Base-by-base conservation (phyloP, 2,113 vertebrate genomes). In the Thymallus thymallus region DNA sequence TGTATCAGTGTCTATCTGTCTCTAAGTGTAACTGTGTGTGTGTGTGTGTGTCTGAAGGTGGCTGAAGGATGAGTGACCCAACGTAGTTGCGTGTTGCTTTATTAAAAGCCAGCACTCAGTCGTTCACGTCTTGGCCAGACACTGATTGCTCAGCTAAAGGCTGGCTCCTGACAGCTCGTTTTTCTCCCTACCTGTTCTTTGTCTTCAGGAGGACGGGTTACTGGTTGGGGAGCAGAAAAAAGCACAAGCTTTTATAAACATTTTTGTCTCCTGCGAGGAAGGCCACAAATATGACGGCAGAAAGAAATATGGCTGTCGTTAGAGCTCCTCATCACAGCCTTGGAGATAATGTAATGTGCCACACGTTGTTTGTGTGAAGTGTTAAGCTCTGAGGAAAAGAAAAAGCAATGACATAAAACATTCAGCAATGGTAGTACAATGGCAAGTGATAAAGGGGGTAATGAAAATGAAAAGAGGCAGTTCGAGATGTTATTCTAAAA, bases 291-390 rank as follows among this genome's bases (percentile, higher is more conserved):
- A 51, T 26, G 24, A 74, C 51, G 72, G 67, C 70, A 30, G 72
- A 73, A 77, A 79, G 75, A 82, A 80, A 86, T 76, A 83, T 68
- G 75, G 66, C 41, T 56, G 70, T 79, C 67, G 10, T 85, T 82
- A 82, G 76, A 68, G 74, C 72, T 74, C 67, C 85, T 84, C 73
- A 80, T 82, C 73, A 79, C 82, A 80, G 83, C 81, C 82, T 85
- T 81, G 75, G 75, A 80, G 74, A 84, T 85, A 26, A 80, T 86
- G 79, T 76, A 75, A 69, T 79, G 73, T 72, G 71, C 68, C 81
- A 83, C 74, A 80, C 79, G 76, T 80, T 79, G 80, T 85, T 83
- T 78, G 71, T 80, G 73, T 62, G 70, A 72, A 69, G 72, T 78
- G 70, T 78, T 83, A 85, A 74, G 63, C 32, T 29, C 29, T 14